These are phyloP conservation scores for Ploceus nigricollis DNA, from an alignment of 2,113 vertebrate species.

Conservation along the genomic window DNA sequence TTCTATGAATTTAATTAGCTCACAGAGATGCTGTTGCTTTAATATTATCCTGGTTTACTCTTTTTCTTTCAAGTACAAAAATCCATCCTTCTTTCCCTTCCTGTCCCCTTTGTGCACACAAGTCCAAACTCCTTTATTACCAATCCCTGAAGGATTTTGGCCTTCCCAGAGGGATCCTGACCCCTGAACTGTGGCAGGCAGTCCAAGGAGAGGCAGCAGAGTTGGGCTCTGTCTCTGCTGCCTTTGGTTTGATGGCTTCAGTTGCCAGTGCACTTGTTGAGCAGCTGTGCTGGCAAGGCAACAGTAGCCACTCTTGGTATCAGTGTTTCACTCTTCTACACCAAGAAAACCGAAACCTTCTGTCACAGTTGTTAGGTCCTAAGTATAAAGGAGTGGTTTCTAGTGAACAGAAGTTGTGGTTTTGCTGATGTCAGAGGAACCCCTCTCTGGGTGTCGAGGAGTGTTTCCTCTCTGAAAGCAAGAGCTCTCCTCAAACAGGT, in stretches of 20 bases:
- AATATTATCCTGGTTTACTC: neutral
- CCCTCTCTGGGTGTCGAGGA: neutral
- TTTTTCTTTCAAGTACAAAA: neutral
- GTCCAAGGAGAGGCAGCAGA: neutral
- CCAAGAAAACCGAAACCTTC: neutral
- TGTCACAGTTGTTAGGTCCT: neutral
- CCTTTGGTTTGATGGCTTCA: neutral
- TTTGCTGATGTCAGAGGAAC: neutral
- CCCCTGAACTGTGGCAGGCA: neutral
- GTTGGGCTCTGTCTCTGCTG: neutral
- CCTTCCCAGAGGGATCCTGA: neutral
- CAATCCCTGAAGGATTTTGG: neutral
- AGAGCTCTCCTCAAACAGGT: neutral
- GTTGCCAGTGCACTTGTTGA: neutral
- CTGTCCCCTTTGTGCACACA: accelerated
- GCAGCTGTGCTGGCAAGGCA: neutral
- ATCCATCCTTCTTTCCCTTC: neutral
- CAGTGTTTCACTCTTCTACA: neutral
- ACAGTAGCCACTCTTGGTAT: neutral
- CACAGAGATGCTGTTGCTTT: neutral
- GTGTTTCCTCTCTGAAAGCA: neutral
- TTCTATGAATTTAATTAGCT: neutral
- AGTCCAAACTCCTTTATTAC: neutral
- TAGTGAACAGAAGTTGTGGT: neutral
- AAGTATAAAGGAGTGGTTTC: neutral